Percentiles rank a stretch among this genome's conserved stretches.
Conservation (phyloP, 2,113 vertebrate species). For the Trichechus manatus region DNA sequence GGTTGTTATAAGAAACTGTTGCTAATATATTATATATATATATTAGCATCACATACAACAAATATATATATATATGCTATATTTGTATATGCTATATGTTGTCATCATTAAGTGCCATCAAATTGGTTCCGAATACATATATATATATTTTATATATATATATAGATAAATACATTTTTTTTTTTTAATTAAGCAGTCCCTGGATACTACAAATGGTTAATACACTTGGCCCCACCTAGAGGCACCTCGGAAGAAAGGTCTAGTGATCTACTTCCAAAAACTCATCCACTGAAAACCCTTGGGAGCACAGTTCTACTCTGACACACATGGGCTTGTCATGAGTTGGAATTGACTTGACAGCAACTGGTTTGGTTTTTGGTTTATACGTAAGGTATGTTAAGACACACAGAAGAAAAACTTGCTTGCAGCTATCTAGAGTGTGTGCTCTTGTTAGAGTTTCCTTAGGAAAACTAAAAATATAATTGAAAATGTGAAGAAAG, state of each 20-base stretch:
- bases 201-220: not conserved
- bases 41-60: not conserved
- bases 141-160: too few relatives aligned
- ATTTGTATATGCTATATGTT: too few relatives aligned
- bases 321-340: not conserved
- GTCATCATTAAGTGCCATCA: too few relatives aligned
- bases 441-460: not conserved
- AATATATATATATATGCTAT: not conserved
- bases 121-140: too few relatives aligned
- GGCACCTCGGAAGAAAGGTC: not conserved
- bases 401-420: not conserved
- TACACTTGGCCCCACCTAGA: not conserved
- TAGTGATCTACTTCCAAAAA: too few relatives aligned
- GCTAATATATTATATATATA: not conserved
- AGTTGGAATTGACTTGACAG: not conserved
- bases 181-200: not conserved
- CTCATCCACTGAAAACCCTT: not conserved
- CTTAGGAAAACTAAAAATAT: not conserved
- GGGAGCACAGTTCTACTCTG: not conserved
- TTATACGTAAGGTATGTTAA: not conserved
- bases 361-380: not conserved
- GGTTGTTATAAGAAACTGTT: not conserved
- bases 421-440: not conserved
- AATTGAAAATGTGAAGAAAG: not conserved
- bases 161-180: not conserved